phyloP scores from a whole-genome alignment of 2,113 vertebrate genomes.

The Rhinichthys klamathensis region DNA sequence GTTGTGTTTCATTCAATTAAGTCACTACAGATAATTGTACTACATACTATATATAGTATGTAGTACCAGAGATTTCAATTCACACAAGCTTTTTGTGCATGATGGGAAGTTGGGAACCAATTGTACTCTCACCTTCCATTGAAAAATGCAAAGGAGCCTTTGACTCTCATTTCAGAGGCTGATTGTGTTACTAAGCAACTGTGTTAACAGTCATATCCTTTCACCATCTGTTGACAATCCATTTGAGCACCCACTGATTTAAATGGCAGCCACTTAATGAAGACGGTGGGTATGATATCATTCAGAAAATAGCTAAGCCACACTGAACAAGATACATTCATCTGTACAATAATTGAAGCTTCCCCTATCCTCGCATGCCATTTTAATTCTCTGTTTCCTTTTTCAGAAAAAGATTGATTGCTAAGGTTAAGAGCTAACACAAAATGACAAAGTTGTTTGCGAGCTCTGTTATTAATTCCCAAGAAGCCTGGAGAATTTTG shows the following conservation, averaged over 20 bases:
- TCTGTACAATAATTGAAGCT: constrained; percentile 24
- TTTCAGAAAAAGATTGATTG: constrained; percentile 25
- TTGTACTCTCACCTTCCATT: constrained; percentile 32
- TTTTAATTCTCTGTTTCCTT: neutral
- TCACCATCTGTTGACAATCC: constrained; percentile 42
- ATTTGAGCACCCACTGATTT: constrained; percentile 38
- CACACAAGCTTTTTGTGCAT: neutral
- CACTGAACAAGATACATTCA: constrained; percentile 1
- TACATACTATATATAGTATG: neutral
- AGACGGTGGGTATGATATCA: constrained; percentile 40
- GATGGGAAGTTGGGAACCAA: constrained; percentile 8
- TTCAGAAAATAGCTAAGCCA: constrained; percentile 29
- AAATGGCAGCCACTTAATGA: constrained; percentile 46
- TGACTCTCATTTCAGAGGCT: constrained; percentile 41
- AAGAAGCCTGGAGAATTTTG: neutral
- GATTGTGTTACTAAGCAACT: constrained; percentile 46
- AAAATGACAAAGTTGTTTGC: neutral
- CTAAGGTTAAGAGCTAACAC: neutral
- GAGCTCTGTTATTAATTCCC: neutral
- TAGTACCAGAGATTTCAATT: neutral
- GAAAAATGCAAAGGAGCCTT: constrained; percentile 35
- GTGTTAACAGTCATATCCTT: constrained; percentile 34
- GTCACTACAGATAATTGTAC: neutral
- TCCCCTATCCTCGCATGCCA: neutral
- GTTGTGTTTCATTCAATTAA: neutral